Conservation (phyloP, 2,888 invertebrate genomes). For the Leptinotarsa peninsularis region DNA sequence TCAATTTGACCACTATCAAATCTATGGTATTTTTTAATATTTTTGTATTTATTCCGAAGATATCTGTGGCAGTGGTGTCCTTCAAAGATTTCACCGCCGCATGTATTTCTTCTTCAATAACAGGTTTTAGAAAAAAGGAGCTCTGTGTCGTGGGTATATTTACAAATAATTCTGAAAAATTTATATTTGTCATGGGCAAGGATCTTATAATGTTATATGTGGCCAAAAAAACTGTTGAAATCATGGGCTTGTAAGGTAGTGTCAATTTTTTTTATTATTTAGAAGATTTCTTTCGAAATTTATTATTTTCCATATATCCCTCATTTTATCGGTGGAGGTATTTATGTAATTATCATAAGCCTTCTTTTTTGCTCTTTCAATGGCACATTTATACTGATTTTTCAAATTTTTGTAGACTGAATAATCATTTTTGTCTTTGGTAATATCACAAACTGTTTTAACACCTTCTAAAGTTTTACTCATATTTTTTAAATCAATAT, state of each 20-base stretch:
- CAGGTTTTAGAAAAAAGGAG: constrained; percentile 14
- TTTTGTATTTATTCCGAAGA: constrained; percentile 3
- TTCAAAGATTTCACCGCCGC: constrained; percentile 18
- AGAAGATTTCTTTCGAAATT: too few relatives aligned
- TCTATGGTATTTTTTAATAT: constrained; percentile 16
- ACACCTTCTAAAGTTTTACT: too few relatives aligned
- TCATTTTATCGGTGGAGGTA: too few relatives aligned
- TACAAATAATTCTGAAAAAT: too few relatives aligned
- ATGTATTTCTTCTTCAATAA: constrained; percentile 5
- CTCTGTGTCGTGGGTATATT: too few relatives aligned
- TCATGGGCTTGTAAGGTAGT: constrained; percentile 17
- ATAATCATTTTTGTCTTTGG: background rate
- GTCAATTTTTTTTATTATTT: background rate
- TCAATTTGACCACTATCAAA: constrained; percentile 20
- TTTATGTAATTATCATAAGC: too few relatives aligned
- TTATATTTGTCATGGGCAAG: too few relatives aligned
- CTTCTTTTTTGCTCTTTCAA: too few relatives aligned
- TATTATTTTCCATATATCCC: constrained; percentile 18
- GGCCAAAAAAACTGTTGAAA: constrained; percentile 21
- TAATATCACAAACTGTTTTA: too few relatives aligned
- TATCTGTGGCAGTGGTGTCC: constrained; percentile 15
- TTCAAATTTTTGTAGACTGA: too few relatives aligned
- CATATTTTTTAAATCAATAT: constrained; percentile 1
- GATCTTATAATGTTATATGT: too few relatives aligned
- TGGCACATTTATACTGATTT: too few relatives aligned